Base-by-base conservation (phyloP, 2,888 invertebrate species). In the Metellina segmentata region DNA sequence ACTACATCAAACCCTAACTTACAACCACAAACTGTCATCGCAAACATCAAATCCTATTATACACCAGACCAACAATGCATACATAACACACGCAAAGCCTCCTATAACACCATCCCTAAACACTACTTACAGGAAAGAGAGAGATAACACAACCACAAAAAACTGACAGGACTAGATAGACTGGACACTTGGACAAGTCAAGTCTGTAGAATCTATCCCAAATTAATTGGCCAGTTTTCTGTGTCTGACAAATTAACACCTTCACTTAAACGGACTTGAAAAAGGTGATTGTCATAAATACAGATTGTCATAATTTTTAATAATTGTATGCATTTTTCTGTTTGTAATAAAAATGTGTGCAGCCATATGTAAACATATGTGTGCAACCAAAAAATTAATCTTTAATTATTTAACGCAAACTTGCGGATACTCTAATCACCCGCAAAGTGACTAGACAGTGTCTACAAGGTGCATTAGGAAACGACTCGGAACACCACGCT, bases 211-310 rank as follows among this genome's bases (percentile, higher is more conserved):
- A 83, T 74, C 19, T 52, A 11, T 61, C 9, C 72, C 78, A 83
- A 83, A 89, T 89, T 77, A 89, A 89, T 89, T 77, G 89, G 78
- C 51, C 13, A 7, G 16, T 83, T 77, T 89, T 34, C 89, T 78
- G 89, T 51, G n/a, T 83, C 70, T 89, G 89, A 89, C 89, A 89
- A 89, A 77, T 53, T 82, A 49, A 70, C 71, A 82, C 83, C 83
- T 78, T 86, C 78, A 71, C 70, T 48, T 11, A 69, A 71, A 51
- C 49, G 34, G 49, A 75, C 71, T 49, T 20, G 34, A 71, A 89
- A 70, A 51, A 78, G 83, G 71, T 83, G 89, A 89, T 89, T 20
- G 53, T 69, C 19, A 61, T 61, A 61, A 61, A 49, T 61, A 70
- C 7, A 19, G 19, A 48, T 9, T 77, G 82, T 34, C 83, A 83